Percentiles rank a stretch among this genome's conserved stretches.
Evolutionary conservation across 1,140 invertebrate genomes (phyloP).

Genomic region (Psix sp.): DNA sequence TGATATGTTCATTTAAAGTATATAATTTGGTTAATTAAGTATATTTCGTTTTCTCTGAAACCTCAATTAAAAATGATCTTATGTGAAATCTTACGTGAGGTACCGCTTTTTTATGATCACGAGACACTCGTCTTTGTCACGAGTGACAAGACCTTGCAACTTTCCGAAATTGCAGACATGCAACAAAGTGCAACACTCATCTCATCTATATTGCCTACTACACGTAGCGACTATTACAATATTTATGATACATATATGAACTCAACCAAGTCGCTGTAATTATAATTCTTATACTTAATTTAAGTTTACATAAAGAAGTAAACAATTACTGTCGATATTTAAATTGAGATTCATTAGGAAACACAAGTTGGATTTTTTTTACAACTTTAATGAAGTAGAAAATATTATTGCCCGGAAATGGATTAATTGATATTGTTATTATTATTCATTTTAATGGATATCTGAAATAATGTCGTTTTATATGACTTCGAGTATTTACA

Average conservation of each 20-base stretch:
- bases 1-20: no score
- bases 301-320: constrained; percentile 5
- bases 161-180: constrained; percentile 57
- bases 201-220: constrained; percentile 69
- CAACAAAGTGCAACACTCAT: constrained; percentile 55
- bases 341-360: background rate
- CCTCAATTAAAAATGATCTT: no score
- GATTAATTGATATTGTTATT: no score
- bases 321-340: constrained; percentile 5
- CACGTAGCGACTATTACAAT: constrained; percentile 60
- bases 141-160: constrained; percentile 4
- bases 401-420: background rate
- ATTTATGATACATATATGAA: constrained; percentile 53
- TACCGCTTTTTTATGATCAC: background rate
- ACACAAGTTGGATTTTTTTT: constrained; percentile 1
- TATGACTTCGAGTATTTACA: constrained; percentile 26
- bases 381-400: constrained; percentile 7
- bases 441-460: no score
- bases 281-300: constrained; percentile 24
- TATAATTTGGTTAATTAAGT: no score
- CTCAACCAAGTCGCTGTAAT: constrained; percentile 41
- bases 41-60: no score
- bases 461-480: constrained; percentile 4
- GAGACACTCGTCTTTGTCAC: background rate
- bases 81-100: background rate